Evolutionary conservation across 2,888 invertebrate species (phyloP).

Genomic region (Linnaemya vulpina): DNA sequence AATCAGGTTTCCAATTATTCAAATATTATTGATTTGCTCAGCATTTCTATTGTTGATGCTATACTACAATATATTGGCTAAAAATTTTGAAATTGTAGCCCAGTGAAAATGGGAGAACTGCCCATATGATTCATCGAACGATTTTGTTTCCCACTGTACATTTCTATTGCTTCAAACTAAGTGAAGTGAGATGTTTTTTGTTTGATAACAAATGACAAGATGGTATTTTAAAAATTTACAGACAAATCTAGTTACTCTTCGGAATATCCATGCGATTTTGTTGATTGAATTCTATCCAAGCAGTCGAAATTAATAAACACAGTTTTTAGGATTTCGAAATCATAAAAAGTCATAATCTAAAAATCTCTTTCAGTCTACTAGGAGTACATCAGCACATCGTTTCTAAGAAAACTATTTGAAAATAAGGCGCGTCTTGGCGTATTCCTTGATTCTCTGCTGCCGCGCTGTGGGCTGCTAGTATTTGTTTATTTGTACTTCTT

Average conservation of each 20-base stretch:
- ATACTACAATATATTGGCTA: too few relatives aligned
- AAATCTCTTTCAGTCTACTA: slow-evolving; percentile 2
- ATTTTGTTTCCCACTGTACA: slow-evolving; percentile 23
- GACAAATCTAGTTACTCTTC: slow-evolving; percentile 26
- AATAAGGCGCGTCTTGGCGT: slow-evolving; percentile 45
- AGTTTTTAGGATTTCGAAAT: slow-evolving; percentile 30
- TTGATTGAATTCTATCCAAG: slow-evolving; percentile 44
- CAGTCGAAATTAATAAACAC: slow-evolving; percentile 3
- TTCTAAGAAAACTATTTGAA: slow-evolving; percentile 59
- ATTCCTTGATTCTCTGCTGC: slow-evolving; percentile 10
- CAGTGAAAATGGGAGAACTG: too few relatives aligned
- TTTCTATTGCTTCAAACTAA: neutral
- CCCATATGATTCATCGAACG: too few relatives aligned
- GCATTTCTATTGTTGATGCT: too few relatives aligned
- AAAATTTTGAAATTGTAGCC: too few relatives aligned
- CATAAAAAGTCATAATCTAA: slow-evolving; percentile 21
- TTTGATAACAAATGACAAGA: slow-evolving; percentile 27
- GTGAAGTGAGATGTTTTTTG: slow-evolving; percentile 46
- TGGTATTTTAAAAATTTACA: slow-evolving; percentile 51
- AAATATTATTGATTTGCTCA: too few relatives aligned
- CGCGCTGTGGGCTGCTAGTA: slow-evolving; percentile 14
- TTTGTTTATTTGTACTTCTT: slow-evolving; percentile 30
- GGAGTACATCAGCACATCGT: slow-evolving; percentile 20
- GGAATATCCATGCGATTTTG: slow-evolving; percentile 36
- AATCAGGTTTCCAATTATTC: too few relatives aligned